These are phyloP conservation scores for Trichonephila clavata DNA, from an alignment of 1,140 invertebrate genomes.

Conservation along the genomic window DNA sequence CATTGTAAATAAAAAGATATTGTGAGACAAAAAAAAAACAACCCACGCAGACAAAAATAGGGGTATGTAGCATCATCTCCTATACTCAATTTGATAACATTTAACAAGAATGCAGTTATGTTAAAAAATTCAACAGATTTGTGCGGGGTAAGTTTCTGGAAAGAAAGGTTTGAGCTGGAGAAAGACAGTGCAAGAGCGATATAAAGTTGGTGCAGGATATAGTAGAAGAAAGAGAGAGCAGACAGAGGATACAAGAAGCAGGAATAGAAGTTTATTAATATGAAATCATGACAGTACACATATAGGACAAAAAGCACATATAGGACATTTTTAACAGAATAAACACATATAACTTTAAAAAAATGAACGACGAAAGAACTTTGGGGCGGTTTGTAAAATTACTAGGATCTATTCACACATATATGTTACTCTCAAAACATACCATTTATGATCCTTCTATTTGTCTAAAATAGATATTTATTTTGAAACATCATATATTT, in stretches of 20 bases:
- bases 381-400: background rate
- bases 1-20: no score
- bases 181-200: slow-evolving; percentile 34
- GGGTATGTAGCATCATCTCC: no score
- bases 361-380: background rate
- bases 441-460: background rate
- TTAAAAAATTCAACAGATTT: background rate
- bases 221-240: slow-evolving; percentile 50
- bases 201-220: slow-evolving; percentile 55
- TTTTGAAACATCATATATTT: background rate
- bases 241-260: slow-evolving; percentile 69
- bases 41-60: no score
- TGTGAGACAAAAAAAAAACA: no score
- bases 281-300: slow-evolving; percentile 21
- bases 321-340: slow-evolving; percentile 47
- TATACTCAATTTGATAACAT: no score
- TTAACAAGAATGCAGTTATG: background rate
- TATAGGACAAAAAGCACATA: slow-evolving; percentile 35
- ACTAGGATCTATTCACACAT: background rate
- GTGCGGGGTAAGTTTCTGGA: background rate
- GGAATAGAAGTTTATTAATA: slow-evolving; percentile 69
- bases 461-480: background rate
- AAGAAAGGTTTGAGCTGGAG: slow-evolving; percentile 1
- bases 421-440: background rate
- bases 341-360: slow-evolving; percentile 37